Evolutionary conservation across 2,113 vertebrate species (phyloP), one percentile per base, ranked within the genome.

Genomic region (Miniopterus natalensis): DNA sequence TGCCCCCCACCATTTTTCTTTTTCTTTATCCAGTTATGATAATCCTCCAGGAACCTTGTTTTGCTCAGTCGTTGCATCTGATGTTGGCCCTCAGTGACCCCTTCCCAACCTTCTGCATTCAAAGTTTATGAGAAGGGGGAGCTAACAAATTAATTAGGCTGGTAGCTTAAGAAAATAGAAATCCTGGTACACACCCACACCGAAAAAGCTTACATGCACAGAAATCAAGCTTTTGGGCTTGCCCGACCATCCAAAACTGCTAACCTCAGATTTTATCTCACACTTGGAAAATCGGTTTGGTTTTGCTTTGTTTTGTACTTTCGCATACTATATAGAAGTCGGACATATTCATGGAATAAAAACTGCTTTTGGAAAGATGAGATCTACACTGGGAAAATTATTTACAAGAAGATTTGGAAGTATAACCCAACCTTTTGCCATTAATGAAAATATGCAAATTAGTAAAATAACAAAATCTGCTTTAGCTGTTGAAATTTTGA

Each of bases 111-210:
- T 81, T 84, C 61, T 4, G 42, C 31, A 31, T 63, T 57, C 80
- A 95, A 71, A 0, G 36, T 79, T 78, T 86, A 59, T 29, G 88
- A 90, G 94, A 71, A 94, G 42, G 59, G 13, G 65, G 79, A 95
- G 68, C 61, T 81, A 27, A n/a, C 71, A 63, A 68, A 70, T 70
- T 95, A 93, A 83, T 89, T 94, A 97, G 49, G 55, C 49, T 49
- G 42, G 10, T 5, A 90, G 84, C 57, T 96, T 96, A 94, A 85
- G 68, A 94, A 94, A 97, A 94, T 11, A 91, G 0, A 81, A 70
- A 31, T 59, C 3, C 0, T 3, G 2, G 77, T 42, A 70, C 21
- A 55, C 31, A 51, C 25, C 25, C 70, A 53, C 1, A 15, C 23
- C 53, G 53, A 29, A 96, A 86, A 79, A 55, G 55, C 71, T 92